Percentiles rank a stretch among this genome's conserved stretches.
Conservation (phyloP, 2,113 vertebrate genomes). For the Macroglossus sobrinus region DNA sequence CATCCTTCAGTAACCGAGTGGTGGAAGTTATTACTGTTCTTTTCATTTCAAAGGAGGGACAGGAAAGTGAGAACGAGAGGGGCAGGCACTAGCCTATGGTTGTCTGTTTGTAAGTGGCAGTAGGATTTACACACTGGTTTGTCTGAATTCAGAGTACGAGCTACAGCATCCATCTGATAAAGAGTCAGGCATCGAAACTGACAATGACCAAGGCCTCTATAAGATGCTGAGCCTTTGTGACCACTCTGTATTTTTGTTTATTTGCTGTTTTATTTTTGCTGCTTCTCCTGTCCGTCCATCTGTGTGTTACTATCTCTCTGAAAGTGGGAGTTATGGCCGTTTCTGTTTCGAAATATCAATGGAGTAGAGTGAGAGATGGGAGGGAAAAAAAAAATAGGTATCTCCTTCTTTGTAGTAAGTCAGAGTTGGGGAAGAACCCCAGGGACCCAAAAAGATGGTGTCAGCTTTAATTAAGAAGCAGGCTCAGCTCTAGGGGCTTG, state of each 20-base stretch:
- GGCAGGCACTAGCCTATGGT: too few relatives aligned
- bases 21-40: neutral
- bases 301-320: neutral
- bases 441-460: neutral
- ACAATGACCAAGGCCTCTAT: neutral
- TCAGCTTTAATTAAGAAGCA: neutral
- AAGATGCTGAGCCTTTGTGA: neutral
- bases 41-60: neutral
- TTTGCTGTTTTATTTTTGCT: neutral
- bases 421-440: neutral
- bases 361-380: neutral
- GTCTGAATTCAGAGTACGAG: neutral
- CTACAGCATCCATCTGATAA: neutral
- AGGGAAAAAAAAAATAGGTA: neutral
- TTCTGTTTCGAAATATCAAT: neutral
- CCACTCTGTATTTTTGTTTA: neutral
- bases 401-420: neutral
- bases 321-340: neutral
- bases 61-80: neutral
- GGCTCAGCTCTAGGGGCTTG: neutral
- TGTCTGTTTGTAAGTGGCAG: neutral
- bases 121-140: neutral
- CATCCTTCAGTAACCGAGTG: neutral
- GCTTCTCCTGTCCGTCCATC: neutral
- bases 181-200: neutral